phyloP scores from a whole-genome alignment of 2,797 vertebrate genomes.

The Decapterus maruadsi region DNA sequence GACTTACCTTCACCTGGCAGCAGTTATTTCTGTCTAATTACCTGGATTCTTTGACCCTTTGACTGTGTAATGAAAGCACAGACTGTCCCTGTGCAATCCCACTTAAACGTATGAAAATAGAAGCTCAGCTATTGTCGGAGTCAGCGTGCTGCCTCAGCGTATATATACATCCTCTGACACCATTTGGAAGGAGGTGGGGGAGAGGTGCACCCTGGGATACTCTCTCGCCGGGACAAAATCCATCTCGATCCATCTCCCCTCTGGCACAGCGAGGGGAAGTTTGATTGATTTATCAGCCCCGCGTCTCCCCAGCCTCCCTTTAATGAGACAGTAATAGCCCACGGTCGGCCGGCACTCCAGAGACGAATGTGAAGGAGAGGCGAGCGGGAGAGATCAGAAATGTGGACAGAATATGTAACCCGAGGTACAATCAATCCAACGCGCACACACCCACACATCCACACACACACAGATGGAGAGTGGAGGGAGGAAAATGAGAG shows the following conservation, averaged over 20 bases:
- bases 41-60: constrained; percentile 28
- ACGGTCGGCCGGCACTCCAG: constrained; percentile 70
- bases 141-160: constrained; percentile 72
- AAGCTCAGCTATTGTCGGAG: constrained; percentile 68
- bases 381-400: constrained; percentile 64
- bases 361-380: constrained; percentile 74
- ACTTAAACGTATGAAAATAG: constrained; percentile 74
- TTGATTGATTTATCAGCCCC: constrained; percentile 85
- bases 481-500: constrained; percentile 28
- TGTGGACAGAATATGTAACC: constrained; percentile 82
- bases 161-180: constrained; percentile 71
- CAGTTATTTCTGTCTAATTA: constrained; percentile 63
- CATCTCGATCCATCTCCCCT: constrained; percentile 78
- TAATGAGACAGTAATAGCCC: constrained; percentile 86
- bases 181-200: constrained; percentile 60
- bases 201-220: constrained; percentile 76
- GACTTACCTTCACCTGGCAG: constrained; percentile 35
- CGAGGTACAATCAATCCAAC: constrained; percentile 74
- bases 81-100: constrained; percentile 60
- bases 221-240: constrained; percentile 77
- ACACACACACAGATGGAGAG: constrained; percentile 27
- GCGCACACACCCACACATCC: constrained; percentile 21
- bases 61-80: background rate
- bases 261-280: constrained; percentile 75
- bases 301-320: constrained; percentile 77